Evolutionary conservation across 2,113 vertebrate genomes (phyloP).

Genomic region (Marmota flaviventris): DNA sequence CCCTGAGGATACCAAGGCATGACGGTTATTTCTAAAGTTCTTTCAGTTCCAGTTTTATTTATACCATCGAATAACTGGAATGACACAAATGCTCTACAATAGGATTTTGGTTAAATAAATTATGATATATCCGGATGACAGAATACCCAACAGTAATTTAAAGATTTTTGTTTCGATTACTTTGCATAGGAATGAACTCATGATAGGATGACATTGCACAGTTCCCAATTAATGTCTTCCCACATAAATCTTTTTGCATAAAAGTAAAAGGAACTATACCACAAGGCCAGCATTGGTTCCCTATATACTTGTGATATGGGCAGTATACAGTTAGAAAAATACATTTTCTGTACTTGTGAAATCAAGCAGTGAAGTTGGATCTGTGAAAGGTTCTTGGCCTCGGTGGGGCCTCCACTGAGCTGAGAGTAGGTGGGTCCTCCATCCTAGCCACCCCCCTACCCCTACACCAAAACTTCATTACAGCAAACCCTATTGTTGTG

Average conservation of each 20-base stretch:
- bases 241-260: background rate
- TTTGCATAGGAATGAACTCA: background rate
- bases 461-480: background rate
- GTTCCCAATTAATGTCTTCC: background rate
- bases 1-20: too few species aligned
- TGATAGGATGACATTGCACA: background rate
- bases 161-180: background rate
- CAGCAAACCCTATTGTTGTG: background rate
- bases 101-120: background rate
- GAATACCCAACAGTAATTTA: background rate
- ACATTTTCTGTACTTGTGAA: background rate
- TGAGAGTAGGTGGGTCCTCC: too few species aligned
- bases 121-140: background rate
- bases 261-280: background rate
- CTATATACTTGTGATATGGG: background rate
- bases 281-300: background rate
- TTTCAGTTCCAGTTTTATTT: constrained; percentile 8
- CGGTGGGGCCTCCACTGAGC: background rate
- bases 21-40: background rate
- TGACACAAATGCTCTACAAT: background rate
- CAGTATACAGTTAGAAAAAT: background rate
- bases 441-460: background rate
- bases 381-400: background rate
- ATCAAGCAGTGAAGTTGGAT: background rate
- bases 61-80: background rate